Conservation (phyloP, 2,113 vertebrate species). For the Zosterops lateralis region DNA sequence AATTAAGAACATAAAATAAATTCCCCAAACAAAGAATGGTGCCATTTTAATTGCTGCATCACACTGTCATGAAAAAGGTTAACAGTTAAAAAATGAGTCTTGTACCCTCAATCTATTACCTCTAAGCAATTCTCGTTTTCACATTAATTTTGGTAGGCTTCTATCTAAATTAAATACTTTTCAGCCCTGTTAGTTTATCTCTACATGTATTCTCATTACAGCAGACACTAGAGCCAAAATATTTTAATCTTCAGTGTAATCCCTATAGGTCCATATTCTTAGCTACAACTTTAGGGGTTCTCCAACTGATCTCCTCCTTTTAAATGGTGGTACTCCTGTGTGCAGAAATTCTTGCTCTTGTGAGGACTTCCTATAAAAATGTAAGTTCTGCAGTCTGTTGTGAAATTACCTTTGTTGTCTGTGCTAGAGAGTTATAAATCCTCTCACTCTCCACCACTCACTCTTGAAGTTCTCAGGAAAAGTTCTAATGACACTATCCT, state of each 20-base stretch:
- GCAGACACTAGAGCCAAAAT: constrained; percentile 26
- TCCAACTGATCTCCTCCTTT: background rate
- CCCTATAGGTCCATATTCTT: background rate
- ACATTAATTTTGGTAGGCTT: constrained; percentile 41
- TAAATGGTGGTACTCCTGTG: background rate
- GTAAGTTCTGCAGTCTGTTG: background rate
- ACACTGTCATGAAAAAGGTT: constrained; percentile 26
- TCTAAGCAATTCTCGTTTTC: constrained; percentile 39
- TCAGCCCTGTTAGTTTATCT: constrained; percentile 20
- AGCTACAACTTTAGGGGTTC: background rate
- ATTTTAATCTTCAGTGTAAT: constrained; percentile 35
- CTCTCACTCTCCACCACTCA: background rate
- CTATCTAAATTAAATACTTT: constrained; percentile 57
- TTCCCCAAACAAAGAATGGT: constrained; percentile 28
- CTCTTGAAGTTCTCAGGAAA: background rate
- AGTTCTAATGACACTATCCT: background rate
- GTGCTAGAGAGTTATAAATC: background rate
- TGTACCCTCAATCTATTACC: constrained; percentile 16
- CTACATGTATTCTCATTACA: constrained; percentile 4
- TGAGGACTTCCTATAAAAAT: background rate
- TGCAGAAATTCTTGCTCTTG: background rate
- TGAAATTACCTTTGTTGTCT: background rate
- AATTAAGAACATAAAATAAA: constrained; percentile 36
- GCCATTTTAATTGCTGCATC: constrained; percentile 17
- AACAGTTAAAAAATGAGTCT: constrained; percentile 33